Percentiles rank a stretch among this genome's conserved stretches.
Conservation (phyloP, 2,797 vertebrate genomes). For the Pseudomugil tenellus region DNA sequence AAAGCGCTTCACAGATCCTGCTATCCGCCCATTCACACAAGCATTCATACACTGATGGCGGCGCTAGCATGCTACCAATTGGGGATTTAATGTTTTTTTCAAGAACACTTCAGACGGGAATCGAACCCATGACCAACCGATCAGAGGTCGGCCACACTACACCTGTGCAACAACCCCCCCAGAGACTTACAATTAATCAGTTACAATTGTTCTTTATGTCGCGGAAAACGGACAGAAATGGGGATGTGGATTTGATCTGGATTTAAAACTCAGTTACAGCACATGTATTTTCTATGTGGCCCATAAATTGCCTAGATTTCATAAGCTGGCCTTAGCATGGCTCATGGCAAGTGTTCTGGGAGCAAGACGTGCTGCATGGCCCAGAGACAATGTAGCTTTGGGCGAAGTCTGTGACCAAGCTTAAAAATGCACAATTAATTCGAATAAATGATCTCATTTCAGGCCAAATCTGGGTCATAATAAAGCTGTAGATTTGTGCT, state of each 20-base stretch:
- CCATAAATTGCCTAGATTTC: background rate
- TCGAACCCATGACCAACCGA: too few relatives aligned
- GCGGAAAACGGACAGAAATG: background rate
- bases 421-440: background rate
- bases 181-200: too few relatives aligned
- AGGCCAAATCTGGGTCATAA: background rate
- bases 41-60: too few relatives aligned
- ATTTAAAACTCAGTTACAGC: background rate
- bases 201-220: background rate
- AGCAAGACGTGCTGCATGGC: background rate
- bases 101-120: too few relatives aligned
- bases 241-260: background rate
- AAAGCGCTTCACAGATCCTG: too few relatives aligned
- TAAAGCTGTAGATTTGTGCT: background rate
- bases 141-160: too few relatives aligned
- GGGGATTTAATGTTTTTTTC: too few relatives aligned
- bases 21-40: too few relatives aligned
- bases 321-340: background rate
- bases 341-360: background rate
- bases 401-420: background rate
- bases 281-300: background rate
- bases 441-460: background rate
- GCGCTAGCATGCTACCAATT: too few relatives aligned
- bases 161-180: too few relatives aligned
- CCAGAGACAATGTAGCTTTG: background rate